A percentile compares a stretch with the other conserved stretches of the same genome.
Evolutionary conservation across 2,797 vertebrate species (phyloP).

Genomic region (Tenualosa ilisha): DNA sequence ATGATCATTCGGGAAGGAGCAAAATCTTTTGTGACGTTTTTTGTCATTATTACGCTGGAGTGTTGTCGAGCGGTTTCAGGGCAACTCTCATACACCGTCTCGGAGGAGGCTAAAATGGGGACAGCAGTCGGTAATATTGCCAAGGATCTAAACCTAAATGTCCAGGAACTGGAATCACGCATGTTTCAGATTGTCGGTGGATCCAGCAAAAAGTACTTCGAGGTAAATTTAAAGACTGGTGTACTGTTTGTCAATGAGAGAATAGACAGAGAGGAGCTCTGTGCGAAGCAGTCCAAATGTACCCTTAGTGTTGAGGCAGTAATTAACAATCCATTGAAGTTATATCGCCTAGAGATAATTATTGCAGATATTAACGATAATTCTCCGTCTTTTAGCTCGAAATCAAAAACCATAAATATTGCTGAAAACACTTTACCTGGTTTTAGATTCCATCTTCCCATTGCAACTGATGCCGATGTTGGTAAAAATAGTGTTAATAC

Average conservation of each 20-base stretch:
- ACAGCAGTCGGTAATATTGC: constrained; percentile 69
- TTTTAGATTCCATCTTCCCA: constrained; percentile 60
- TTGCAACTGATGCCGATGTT: constrained; percentile 62
- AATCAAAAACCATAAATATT: constrained; percentile 62
- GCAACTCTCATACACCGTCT: constrained; percentile 71
- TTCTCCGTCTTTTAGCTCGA: constrained; percentile 56
- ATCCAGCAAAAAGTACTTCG: constrained; percentile 65
- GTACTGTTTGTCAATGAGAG: constrained; percentile 61
- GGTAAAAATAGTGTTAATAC: constrained; percentile 64
- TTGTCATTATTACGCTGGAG: constrained; percentile 30
- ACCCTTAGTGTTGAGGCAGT: constrained; percentile 62
- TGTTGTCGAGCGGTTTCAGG: constrained; percentile 52
- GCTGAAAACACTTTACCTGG: constrained; percentile 68
- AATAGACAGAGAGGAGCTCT: constrained; percentile 71
- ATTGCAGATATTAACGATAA: constrained; percentile 69
- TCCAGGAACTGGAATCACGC: constrained; percentile 61
- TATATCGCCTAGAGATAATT: constrained; percentile 63
- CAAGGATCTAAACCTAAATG: constrained; percentile 65
- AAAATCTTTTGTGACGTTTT: background rate
- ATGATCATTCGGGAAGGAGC: background rate
- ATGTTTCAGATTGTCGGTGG: constrained; percentile 67
- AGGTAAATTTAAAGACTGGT: constrained; percentile 68
- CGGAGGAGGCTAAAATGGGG: constrained; percentile 66
- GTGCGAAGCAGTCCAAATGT: constrained; percentile 56
- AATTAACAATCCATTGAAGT: constrained; percentile 62